Evolutionary conservation across 2,888 invertebrate genomes (phyloP), one percentile per base, ranked within the genome.

Genomic region (Helleia helle): DNA sequence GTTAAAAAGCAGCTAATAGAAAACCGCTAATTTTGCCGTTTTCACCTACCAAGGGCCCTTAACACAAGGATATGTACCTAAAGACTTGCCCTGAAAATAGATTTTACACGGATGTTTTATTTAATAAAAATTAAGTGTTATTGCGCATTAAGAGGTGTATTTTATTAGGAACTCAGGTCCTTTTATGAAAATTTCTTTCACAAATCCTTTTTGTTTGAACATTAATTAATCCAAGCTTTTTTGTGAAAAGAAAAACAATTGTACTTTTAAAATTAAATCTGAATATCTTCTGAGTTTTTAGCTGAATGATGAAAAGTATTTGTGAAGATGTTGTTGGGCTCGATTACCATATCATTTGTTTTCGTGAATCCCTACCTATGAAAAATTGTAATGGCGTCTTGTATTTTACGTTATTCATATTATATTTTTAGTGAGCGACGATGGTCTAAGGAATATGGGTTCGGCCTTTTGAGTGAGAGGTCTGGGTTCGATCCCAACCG

Each of bases 151-250:
- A 22, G 22, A 22, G 22, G 22, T 22, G 8, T 8, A 22, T 22
- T 22, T 22, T 5, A 22, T 22, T 7, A n/a, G n/a, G n/a, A n/a
- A n/a, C n/a, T n/a, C 8, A 8, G 22, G 22, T 22, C 22, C 18
- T 34, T 22, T 34, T 18, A 34, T 17, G 31, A 17, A 18, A 8
- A 31, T 18, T 22, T 34, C 34, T 18, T 22, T 22, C 11, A 34
- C 17, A 34, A 34, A 34, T 34, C 22, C 34, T 34, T 18, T 31
- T 34, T 34, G 34, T 34, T 34, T 13, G 34, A 22, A 18, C 18
- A 34, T 34, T 34, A 34, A 34, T 34, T 34, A 22, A 34, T 34
- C 34, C 12, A 8, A 12, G 34, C 18, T 34, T 34, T 34, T 34
- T 34, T 34, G 34, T 18, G 34, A 22, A 22, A 15, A 22, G 22